Evolutionary conservation across 2,888 invertebrate species (phyloP).

Genomic region (Frankliniella fusca): DNA sequence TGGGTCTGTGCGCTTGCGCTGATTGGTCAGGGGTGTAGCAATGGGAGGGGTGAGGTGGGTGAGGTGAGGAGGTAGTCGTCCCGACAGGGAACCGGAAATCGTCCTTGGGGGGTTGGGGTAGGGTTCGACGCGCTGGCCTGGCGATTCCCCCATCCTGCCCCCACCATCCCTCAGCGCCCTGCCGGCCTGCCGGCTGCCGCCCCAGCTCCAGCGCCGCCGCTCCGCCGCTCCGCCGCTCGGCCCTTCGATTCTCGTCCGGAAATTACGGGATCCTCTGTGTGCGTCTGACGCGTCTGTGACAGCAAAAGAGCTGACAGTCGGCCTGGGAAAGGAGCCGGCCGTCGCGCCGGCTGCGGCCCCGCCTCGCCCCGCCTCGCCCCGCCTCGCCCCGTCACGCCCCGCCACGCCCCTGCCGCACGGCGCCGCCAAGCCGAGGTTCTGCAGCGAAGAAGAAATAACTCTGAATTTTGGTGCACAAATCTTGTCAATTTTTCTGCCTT

Average conservation of each 20-base stretch:
- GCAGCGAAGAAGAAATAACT: no score
- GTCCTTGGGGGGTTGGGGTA: no score
- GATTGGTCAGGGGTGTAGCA: no score
- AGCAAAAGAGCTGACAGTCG: background rate
- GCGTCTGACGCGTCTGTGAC: slow-evolving; percentile 12
- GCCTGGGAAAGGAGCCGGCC: background rate
- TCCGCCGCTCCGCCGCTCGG: background rate
- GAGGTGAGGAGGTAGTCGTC: no score
- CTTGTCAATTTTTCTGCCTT: no score
- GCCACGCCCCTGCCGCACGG: background rate
- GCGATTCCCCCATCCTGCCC: background rate
- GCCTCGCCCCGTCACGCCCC: background rate
- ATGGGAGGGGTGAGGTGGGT: no score
- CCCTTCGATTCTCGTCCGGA: slow-evolving; percentile 21
- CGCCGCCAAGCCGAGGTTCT: no score
- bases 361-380: background rate
- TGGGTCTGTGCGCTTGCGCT: no score
- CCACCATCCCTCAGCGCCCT: background rate
- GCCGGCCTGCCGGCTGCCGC: background rate
- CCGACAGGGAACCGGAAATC: no score
- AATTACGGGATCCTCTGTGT: slow-evolving; percentile 19
- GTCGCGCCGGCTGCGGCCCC: background rate
- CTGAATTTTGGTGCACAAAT: no score
- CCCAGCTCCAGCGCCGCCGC: background rate
- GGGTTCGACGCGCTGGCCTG: no score